Evolutionary conservation across 2,888 invertebrate genomes (phyloP), one percentile per base, ranked within the genome.

Genomic region (Parochlus steinenii): DNA sequence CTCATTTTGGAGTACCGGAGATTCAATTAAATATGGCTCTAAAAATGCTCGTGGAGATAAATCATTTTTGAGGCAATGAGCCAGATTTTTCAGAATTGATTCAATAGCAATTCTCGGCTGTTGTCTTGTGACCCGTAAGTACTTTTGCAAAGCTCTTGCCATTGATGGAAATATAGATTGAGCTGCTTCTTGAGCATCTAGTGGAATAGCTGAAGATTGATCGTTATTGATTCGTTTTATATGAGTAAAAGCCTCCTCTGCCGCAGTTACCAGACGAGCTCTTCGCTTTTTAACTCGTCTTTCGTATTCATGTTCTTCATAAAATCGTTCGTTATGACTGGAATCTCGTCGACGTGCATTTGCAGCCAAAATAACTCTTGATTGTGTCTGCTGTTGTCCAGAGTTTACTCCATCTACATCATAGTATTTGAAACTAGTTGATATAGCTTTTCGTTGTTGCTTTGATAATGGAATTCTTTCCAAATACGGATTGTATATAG

Each of bases 241-340:
- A 52, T 97, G 95, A 8, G 93, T 90, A 57, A 98, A 98, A 2
- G 97, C 93, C 52, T 98, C 97, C 57, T 98, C 97, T 0, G 93
- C 83, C 1, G 95, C 90, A 2, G 86, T 81, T 37, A 93, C 73
- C 25, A 98, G 66, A 14, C 97, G 65, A 4, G 95, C 92, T 39
- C 78, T 69, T 0, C 95, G 66, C 57, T 95, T 95, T 49, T 85
- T 72, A 38, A 95, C 90, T 38, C 93, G 67, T 4, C 92, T 64
- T 52, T 92, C 92, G 48, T 92, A 89, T 59, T 98, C 97, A 50
- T 92, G 85, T 59, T 98, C 97, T 56, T 97, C 95, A 58, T 97
- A 93, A 61, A 97, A 93, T 22, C 90, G 69, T 61, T 97, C 97
- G 61, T 95, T 95, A 63, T 95, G 95, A 43, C 87, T 82, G 1